phyloP scores from a whole-genome alignment of 2,113 vertebrate genomes.

The Rhinoderma darwinii region DNA sequence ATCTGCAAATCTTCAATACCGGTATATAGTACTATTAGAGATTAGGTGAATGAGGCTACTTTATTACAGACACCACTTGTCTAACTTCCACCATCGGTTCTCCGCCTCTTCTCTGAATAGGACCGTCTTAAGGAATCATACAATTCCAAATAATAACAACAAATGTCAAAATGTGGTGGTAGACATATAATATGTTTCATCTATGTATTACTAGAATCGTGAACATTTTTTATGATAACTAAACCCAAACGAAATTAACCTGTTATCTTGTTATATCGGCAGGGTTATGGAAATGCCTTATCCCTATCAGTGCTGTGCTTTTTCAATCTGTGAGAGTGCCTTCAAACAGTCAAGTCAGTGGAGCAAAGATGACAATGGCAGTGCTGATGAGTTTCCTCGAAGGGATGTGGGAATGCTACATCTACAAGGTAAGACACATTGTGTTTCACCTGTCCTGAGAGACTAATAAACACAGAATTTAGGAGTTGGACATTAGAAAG shows the following conservation, averaged over 20 bases:
- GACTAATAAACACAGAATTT: not conserved
- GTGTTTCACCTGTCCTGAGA: not conserved
- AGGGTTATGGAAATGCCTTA: conserved; percentile 94
- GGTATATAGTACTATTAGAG: not conserved
- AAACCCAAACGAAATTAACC: not conserved
- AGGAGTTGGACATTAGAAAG: too few relatives aligned
- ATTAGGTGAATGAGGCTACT: not conserved
- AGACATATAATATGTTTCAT: not conserved
- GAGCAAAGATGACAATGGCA: conserved; percentile 77
- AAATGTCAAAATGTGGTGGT: too few relatives aligned
- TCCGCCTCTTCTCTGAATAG: not conserved
- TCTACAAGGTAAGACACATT: conserved; percentile 75
- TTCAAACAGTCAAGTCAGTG: conserved; percentile 74
- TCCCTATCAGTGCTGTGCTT: conserved; percentile 92
- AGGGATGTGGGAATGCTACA: conserved; percentile 75
- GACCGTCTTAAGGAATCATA: not conserved
- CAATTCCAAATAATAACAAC: not conserved
- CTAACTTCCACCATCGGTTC: not conserved
- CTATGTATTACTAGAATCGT: not conserved
- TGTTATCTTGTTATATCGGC: not conserved
- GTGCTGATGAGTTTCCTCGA: conserved; percentile 72
- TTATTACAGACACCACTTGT: not conserved
- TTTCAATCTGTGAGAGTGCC: conserved; percentile 81
- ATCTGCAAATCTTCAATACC: not conserved
- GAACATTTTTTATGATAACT: not conserved